Evolutionary conservation across 2,797 vertebrate species (phyloP).

Genomic region (Pterois miles): DNA sequence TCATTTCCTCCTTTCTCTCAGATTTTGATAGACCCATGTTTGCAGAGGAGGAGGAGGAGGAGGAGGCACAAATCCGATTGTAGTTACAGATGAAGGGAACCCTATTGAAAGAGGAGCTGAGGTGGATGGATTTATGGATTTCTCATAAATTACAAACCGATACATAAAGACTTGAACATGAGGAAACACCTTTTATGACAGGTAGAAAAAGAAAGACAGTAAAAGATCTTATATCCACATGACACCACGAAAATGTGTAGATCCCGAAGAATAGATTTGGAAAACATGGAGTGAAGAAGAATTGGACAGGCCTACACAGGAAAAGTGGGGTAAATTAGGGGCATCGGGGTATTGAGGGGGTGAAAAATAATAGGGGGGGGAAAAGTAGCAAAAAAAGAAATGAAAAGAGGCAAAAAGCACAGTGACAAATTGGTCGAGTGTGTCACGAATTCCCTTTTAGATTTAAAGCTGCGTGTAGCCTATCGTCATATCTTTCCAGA

Average conservation of each 20-base stretch:
- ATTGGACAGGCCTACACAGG: constrained; percentile 66
- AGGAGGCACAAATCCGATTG: constrained; percentile 62
- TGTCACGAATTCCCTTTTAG: constrained; percentile 86
- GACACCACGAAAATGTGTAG: constrained; percentile 40
- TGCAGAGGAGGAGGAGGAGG: constrained; percentile 60
- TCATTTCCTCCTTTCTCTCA: constrained; percentile 81
- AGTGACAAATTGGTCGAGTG: constrained; percentile 89
- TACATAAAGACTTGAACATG: constrained; percentile 45
- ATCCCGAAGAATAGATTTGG: constrained; percentile 52
- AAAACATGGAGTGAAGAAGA: constrained; percentile 66
- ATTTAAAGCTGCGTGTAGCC: constrained; percentile 89
- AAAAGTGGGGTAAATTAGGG: constrained; percentile 73
- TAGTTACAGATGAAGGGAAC: constrained; percentile 77
- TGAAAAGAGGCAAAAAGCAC: constrained; percentile 83
- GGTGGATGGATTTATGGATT: constrained; percentile 76
- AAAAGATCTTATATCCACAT: constrained; percentile 12
- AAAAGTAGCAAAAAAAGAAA: constrained; percentile 79
- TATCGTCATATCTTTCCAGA: constrained; percentile 93
- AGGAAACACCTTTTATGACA: constrained; percentile 30
- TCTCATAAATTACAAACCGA: constrained; percentile 69
- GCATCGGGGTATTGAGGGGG: constrained; percentile 77
- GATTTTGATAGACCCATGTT: constrained; percentile 79
- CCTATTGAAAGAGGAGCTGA: constrained; percentile 69
- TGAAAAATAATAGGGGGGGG: constrained; percentile 76
- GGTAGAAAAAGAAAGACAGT: constrained; percentile 15